Evolutionary conservation across 2,113 vertebrate species (phyloP), one percentile per base, ranked within the genome.

Genomic region (Notarius lentiginosus): DNA sequence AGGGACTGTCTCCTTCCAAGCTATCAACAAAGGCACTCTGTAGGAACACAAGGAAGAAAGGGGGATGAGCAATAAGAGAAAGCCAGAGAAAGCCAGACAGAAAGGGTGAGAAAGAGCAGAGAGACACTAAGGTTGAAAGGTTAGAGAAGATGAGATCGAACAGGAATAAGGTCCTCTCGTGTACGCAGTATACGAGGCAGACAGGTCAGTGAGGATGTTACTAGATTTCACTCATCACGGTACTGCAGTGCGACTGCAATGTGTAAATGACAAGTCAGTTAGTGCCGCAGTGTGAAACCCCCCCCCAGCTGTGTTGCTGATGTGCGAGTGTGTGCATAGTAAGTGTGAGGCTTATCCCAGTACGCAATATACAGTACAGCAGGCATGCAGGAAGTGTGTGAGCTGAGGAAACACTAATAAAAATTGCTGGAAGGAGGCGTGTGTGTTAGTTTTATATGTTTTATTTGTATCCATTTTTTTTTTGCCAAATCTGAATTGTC

Each of bases 21-120:
- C 95, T 96, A 96, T 96, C 95, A 95, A 95, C 94, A 96, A 95
- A 95, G 95, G 95, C 95, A 94, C 94, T 96, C 95, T 96, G 95
- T 94, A 91, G 93, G 93, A 89, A 96, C 93, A 96, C 91, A 96
- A 95, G 95, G 94, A 91, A 95, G 93, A 95, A 89, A 93, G 14
- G 89, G 93, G 91, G 90, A 84, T 89, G 83, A 91, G 85, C 88
- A 83, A 73, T 60, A 70, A 93, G 90, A 87, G 94, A 88, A 92
- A 86, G 91, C 88, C 86, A 90, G 84, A 91, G 70, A 72, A 85
- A 84, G 86, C 92, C 83, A 91, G 85, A 91, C 63, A 86, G 58
- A 89, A 83, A 87, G 61, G 91, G 76, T n/a, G 73, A 65, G 76
- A 77, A 24, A 75, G 30, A 72, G 20, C 82, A 30, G 66, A 72